phyloP scores from a whole-genome alignment of 2,113 vertebrate species.

The Halichoerus grypus region DNA sequence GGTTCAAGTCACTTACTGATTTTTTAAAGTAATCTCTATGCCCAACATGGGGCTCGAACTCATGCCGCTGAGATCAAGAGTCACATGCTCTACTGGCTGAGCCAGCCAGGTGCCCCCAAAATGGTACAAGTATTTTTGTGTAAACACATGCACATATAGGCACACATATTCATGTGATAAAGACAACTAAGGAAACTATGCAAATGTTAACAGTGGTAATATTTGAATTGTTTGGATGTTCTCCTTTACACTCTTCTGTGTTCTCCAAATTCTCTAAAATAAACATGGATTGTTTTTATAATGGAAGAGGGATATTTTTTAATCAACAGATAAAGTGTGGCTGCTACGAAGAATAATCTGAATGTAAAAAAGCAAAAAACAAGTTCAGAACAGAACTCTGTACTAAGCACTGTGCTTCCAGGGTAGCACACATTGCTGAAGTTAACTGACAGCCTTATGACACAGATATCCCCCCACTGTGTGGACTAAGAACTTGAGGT shows the following conservation, averaged over 20 bases:
- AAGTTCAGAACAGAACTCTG: neutral
- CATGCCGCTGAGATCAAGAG: neutral
- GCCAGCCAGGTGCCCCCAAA: neutral
- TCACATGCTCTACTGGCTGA: neutral
- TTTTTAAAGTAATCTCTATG: neutral
- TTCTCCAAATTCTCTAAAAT: slow-evolving; percentile 46
- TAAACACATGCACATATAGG: neutral
- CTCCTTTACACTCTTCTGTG: slow-evolving; percentile 34
- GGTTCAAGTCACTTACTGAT: neutral
- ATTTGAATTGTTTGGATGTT: neutral
- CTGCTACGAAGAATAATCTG: neutral
- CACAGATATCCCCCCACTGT: neutral
- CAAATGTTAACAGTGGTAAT: neutral
- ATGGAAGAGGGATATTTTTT: neutral
- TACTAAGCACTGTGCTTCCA: neutral
- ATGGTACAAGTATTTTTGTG: neutral
- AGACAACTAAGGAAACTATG: neutral
- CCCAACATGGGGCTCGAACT: neutral
- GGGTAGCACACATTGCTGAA: neutral
- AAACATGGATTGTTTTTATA: slow-evolving; percentile 3
- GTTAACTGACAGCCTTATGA: neutral
- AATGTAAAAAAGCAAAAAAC: slow-evolving; percentile 16
- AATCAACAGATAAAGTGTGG: neutral
- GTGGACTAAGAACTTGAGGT: neutral
- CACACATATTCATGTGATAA: neutral